phyloP scores from a whole-genome alignment of 2,113 vertebrate genomes.

The Ochotona princeps region DNA sequence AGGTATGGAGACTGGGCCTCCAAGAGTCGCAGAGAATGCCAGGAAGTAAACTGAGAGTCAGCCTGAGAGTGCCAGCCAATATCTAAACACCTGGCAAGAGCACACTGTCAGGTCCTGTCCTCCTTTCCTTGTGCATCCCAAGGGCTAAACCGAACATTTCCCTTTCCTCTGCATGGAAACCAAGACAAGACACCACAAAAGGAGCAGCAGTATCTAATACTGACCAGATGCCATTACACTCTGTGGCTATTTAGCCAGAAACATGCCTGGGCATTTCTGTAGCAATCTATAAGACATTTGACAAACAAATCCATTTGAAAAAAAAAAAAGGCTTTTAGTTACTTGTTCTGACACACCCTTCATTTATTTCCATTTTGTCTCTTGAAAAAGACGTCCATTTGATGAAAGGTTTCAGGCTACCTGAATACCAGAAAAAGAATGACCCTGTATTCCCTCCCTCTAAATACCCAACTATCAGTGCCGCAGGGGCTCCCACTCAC shows the following conservation, averaged over 20 bases:
- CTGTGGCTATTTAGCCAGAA: neutral
- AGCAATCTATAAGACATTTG: neutral
- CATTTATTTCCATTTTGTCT: neutral
- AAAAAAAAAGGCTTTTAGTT: constrained; percentile 18
- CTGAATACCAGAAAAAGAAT: neutral
- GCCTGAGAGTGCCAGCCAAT: neutral
- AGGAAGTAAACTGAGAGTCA: neutral
- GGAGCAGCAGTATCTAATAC: neutral
- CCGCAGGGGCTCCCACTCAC: neutral
- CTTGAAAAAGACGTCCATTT: constrained; percentile 6
- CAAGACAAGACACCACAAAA: neutral
- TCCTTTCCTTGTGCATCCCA: neutral
- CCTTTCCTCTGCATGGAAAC: neutral
- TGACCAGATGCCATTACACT: neutral
- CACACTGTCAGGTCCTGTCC: neutral
- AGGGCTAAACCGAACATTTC: neutral
- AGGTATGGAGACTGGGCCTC: neutral
- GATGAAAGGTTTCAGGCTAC: neutral
- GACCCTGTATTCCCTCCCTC: neutral
- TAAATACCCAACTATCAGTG: neutral
- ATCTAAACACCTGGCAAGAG: neutral
- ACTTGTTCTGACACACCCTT: neutral
- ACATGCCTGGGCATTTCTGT: neutral
- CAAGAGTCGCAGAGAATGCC: neutral
- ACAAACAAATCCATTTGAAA: constrained; percentile 18